A percentile compares a stretch with the other conserved stretches of the same genome.
Evolutionary conservation across 2,888 invertebrate genomes (phyloP).

Genomic region (Pheosia gnoma): DNA sequence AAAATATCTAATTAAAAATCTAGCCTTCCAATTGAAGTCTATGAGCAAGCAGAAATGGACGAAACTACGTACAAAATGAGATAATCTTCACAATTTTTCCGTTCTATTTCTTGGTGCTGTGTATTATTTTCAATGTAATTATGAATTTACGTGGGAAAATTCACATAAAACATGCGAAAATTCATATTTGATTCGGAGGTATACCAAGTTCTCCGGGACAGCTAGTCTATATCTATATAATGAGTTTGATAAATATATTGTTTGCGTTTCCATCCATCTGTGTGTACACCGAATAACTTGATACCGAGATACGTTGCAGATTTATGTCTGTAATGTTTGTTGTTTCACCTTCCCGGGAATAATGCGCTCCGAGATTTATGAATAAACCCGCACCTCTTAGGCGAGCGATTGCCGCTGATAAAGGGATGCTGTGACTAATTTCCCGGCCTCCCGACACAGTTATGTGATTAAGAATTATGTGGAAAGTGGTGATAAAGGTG

Average conservation of each 20-base stretch:
- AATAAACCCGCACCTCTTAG: constrained; percentile 72
- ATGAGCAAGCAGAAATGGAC: too few relatives aligned
- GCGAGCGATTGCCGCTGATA: constrained; percentile 75
- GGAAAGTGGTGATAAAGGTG: constrained; percentile 11
- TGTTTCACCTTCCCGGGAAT: constrained; percentile 81
- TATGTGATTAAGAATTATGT: constrained; percentile 23
- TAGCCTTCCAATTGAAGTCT: too few relatives aligned
- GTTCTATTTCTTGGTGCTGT: too few relatives aligned
- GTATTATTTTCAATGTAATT: too few relatives aligned
- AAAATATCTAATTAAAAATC: too few relatives aligned
- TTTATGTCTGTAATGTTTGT: constrained; percentile 83
- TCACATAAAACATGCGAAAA: too few relatives aligned
- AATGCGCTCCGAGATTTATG: constrained; percentile 78
- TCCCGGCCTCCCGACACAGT: constrained; percentile 32
- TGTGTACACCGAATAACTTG: constrained; percentile 62
- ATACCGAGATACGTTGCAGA: constrained; percentile 79
- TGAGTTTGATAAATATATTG: not conserved
- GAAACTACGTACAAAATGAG: too few relatives aligned
- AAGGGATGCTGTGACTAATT: constrained; percentile 58
- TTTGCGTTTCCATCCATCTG: constrained; percentile 22
- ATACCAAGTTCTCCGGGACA: too few relatives aligned
- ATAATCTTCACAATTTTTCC: too few relatives aligned
- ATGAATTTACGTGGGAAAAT: too few relatives aligned
- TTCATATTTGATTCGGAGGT: too few relatives aligned
- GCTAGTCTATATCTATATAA: too few relatives aligned